Conservation (phyloP, 37 sponge, comb jelly and placozoan genomes). For the Lycopodina hypogea region DNA sequence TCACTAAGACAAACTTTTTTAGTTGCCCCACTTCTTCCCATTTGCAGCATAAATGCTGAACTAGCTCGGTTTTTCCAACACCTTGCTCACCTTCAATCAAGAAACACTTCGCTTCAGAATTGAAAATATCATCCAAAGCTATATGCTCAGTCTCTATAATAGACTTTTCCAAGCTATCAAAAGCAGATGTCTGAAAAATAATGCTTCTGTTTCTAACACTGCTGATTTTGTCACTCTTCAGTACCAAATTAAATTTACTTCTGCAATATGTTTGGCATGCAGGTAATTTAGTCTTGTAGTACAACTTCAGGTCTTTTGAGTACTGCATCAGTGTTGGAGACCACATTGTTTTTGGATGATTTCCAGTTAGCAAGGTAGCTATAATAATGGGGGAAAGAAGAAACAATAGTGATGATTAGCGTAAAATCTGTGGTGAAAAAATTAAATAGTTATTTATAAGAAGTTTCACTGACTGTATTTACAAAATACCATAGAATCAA, state of each 20-base stretch:
- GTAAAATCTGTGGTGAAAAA: too few relatives aligned
- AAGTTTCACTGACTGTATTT: too few relatives aligned
- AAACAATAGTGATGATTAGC: too few relatives aligned
- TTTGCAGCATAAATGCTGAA: neutral
- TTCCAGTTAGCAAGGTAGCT: neutral
- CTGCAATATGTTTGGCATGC: neutral
- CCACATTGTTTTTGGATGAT: neutral
- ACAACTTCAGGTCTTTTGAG: neutral
- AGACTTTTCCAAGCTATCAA: neutral
- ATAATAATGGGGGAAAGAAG: neutral
- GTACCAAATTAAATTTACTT: neutral
- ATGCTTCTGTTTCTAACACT: neutral
- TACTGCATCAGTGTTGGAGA: neutral
- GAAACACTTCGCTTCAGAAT: neutral
- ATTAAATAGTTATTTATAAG: too few relatives aligned
- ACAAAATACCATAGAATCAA: too few relatives aligned
- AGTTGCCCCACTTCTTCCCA: neutral
- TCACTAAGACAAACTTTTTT: neutral
- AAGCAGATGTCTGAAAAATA: neutral
- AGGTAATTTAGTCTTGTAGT: neutral
- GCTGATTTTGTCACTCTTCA: neutral
- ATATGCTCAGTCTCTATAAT: neutral
- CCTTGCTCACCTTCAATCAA: neutral
- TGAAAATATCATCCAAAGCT: neutral
- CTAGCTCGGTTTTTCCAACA: neutral